These are phyloP conservation scores for Delphinus delphis DNA, from an alignment of 2,113 vertebrate genomes.

Conservation along the genomic window DNA sequence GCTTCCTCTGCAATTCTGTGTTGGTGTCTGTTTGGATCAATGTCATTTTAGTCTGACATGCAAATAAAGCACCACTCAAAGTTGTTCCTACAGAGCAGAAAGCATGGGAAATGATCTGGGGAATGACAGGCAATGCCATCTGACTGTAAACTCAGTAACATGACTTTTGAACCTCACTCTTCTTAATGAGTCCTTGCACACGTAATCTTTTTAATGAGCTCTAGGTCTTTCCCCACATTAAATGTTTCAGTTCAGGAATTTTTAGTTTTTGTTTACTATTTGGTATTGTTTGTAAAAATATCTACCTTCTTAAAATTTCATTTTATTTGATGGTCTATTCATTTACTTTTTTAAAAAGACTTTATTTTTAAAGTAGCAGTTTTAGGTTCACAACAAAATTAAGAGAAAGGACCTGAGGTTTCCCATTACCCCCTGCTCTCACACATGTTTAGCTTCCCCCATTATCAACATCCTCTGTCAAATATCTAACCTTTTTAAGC, in stretches of 20 bases:
- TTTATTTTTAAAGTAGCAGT: background rate
- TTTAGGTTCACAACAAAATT: background rate
- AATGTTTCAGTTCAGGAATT: background rate
- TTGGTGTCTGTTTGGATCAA: constrained; percentile 42
- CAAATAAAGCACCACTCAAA: background rate
- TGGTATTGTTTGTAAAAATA: background rate
- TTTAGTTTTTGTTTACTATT: background rate
- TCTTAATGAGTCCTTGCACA: background rate
- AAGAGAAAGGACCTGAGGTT: background rate
- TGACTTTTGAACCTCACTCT: background rate
- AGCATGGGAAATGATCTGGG: background rate
- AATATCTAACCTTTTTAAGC: background rate
- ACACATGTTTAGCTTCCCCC: background rate
- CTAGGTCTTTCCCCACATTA: background rate
- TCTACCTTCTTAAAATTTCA: background rate
- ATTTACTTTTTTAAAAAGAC: background rate
- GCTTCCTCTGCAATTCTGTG: constrained; percentile 9
- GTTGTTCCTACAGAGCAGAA: background rate
- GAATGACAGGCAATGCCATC: background rate
- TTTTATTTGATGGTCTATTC: background rate
- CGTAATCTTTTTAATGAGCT: background rate
- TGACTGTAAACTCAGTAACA: background rate
- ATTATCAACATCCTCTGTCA: background rate
- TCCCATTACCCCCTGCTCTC: background rate
- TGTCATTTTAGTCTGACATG: background rate